phyloP scores from a whole-genome alignment of 2,888 invertebrate genomes.

The Drosophila limbata region DNA sequence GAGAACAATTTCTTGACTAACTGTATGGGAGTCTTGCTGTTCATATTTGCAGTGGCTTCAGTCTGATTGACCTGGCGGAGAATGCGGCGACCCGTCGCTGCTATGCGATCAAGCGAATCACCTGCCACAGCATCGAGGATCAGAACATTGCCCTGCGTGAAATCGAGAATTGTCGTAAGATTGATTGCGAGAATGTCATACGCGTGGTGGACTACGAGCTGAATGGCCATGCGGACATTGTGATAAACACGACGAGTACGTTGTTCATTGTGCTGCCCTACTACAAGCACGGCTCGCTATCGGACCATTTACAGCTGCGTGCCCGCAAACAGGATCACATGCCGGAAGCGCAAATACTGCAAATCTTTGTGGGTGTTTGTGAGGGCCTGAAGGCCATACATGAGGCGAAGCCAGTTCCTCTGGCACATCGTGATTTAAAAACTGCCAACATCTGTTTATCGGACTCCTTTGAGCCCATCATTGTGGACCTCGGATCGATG shows the following conservation, averaged over 20 bases:
- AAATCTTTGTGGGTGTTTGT: constrained; percentile 90
- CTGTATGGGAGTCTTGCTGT: background rate
- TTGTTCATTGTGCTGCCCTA: constrained; percentile 91
- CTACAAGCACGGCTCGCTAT: constrained; percentile 91
- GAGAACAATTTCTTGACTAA: background rate
- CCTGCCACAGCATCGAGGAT: constrained; percentile 92
- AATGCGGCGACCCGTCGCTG: constrained; percentile 88
- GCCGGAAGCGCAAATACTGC: constrained; percentile 88
- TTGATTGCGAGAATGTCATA: constrained; percentile 91
- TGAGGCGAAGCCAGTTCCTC: constrained; percentile 89
- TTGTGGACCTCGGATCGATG: constrained; percentile 93
- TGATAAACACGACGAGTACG: constrained; percentile 89
- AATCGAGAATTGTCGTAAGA: constrained; percentile 89
- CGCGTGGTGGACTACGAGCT: constrained; percentile 89
- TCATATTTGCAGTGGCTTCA: constrained; percentile 89
- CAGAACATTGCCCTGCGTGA: constrained; percentile 90
- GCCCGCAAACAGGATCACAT: constrained; percentile 88
- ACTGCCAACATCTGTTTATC: constrained; percentile 93
- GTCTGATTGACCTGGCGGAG: constrained; percentile 91
- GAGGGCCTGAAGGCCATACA: constrained; percentile 91
- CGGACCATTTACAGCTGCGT: constrained; percentile 89
- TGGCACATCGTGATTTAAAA: constrained; percentile 94
- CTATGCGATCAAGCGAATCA: constrained; percentile 92
- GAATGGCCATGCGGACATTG: constrained; percentile 88
- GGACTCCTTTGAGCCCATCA: constrained; percentile 89